Evolutionary conservation across 2,113 vertebrate species (phyloP), one percentile per base, ranked within the genome.

Genomic region (Todiramphus saurophagus): DNA sequence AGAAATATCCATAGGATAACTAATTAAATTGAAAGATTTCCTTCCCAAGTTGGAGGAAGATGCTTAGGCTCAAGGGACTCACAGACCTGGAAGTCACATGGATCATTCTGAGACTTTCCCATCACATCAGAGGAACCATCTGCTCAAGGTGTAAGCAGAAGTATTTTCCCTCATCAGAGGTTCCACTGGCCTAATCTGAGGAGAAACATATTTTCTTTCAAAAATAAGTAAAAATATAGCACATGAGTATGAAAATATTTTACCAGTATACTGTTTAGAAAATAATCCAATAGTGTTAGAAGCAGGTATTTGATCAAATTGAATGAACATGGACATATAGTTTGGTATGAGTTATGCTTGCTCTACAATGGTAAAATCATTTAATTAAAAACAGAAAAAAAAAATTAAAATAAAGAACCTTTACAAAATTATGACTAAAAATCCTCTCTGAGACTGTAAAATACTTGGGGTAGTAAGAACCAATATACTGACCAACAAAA

Each of bases 1-100:
- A 97, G 96, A 95, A 95, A 97, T 97, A 94, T 96, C 88, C 64
- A 92, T 87, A 95, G 89, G 93, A 95, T 97, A 93, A 97, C 93
- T 96, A 96, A 97, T 96, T 91, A 95, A 64, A 91, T 35, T 66
- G 94, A 96, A 96, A 91, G 78, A 94, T 96, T 95, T 97, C 56
- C 79, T 90, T 86, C 60, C 31, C 3, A 3, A 62, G 58, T 43
- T 87, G 43, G 50, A 91, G 33, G 84, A 94, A 94, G 76, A 87
- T 74, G 55, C 73, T 96, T 58, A 70, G 41, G 44, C 64, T 86
- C 8, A 0, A 92, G 82, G 39, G 67, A 78, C 35, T 87, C 55
- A 33, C 27, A 81, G n/a, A 16, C 16, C 83, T 87, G 70, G 62
- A 90, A 94, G 80, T 66, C 56, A 55, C 60, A 68, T 6, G 62